phyloP scores from a whole-genome alignment of 2,113 vertebrate species.

The Eurypyga helias region DNA sequence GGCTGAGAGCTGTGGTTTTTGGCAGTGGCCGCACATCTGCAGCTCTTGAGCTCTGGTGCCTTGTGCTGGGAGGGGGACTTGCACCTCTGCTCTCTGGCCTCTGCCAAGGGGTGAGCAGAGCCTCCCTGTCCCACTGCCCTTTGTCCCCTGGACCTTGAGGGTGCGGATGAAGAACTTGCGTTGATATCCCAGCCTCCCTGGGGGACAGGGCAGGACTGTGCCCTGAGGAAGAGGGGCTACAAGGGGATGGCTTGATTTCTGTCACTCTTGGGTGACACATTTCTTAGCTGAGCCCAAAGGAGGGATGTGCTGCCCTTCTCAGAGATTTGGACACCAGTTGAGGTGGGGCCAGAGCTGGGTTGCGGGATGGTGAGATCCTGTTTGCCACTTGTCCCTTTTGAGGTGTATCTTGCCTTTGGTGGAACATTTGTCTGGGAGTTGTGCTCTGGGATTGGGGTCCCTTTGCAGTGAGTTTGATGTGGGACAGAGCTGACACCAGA shows the following conservation, averaged over 20 bases:
- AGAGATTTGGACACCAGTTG: not conserved
- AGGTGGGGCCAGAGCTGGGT: not conserved
- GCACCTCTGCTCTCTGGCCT: not conserved
- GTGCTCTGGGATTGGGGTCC: fast-evolving
- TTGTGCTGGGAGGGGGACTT: fast-evolving
- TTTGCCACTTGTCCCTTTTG: not conserved
- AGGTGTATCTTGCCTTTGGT: not conserved
- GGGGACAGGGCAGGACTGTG: not conserved
- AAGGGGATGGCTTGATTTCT: not conserved
- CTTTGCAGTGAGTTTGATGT: not conserved
- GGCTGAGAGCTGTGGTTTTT: not conserved
- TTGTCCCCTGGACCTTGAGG: fast-evolving
- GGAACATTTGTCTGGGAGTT: not conserved
- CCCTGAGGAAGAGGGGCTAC: not conserved
- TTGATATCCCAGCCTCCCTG: too few relatives aligned
- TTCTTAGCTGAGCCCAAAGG: not conserved
- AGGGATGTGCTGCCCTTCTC: not conserved
- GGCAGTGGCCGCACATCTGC: fast-evolving
- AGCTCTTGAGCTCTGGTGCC: not conserved
- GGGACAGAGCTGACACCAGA: not conserved
- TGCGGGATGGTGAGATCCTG: not conserved
- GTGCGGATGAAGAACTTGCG: not conserved
- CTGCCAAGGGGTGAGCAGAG: not conserved
- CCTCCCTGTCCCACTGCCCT: not conserved
- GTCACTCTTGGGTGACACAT: not conserved